Conservation (phyloP, 2,888 invertebrate genomes). For the Polyommatus icarus region DNA sequence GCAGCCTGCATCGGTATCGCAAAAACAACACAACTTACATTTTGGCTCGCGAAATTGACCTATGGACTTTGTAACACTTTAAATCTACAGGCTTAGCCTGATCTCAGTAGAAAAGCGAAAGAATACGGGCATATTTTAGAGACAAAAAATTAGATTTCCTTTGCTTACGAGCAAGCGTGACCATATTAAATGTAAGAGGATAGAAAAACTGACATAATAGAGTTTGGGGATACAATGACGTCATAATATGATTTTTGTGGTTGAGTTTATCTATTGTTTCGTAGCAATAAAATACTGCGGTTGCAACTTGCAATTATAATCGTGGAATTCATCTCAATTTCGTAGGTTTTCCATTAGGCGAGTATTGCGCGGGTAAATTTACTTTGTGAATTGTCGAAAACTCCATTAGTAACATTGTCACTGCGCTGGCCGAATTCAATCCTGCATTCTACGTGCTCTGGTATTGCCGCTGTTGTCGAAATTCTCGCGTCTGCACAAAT, state of each 20-base stretch:
- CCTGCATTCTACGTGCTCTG: background rate
- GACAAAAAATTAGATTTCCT: too few relatives aligned
- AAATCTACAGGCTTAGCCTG: background rate
- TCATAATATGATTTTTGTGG: background rate
- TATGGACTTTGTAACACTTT: background rate
- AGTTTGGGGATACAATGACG: background rate
- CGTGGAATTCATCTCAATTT: slow-evolving; percentile 2
- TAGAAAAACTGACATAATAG: background rate
- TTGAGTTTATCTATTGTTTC: background rate
- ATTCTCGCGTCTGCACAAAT: background rate
- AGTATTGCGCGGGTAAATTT: slow-evolving; percentile 1
- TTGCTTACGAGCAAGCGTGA: too few relatives aligned
- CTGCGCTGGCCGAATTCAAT: background rate
- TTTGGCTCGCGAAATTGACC: background rate
- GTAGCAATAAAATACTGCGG: background rate
- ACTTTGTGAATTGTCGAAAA: background rate
- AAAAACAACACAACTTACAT: background rate
- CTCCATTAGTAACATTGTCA: slow-evolving; percentile 18
- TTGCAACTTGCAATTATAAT: background rate
- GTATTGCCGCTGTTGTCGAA: slow-evolving; percentile 10
- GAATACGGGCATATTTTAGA: too few relatives aligned
- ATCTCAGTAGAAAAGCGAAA: too few relatives aligned
- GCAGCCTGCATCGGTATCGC: background rate
- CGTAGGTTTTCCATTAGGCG: slow-evolving; percentile 3
- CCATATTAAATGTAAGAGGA: too few relatives aligned